Evolutionary conservation across 2,113 vertebrate genomes (phyloP).

Genomic region (Colius striatus): DNA sequence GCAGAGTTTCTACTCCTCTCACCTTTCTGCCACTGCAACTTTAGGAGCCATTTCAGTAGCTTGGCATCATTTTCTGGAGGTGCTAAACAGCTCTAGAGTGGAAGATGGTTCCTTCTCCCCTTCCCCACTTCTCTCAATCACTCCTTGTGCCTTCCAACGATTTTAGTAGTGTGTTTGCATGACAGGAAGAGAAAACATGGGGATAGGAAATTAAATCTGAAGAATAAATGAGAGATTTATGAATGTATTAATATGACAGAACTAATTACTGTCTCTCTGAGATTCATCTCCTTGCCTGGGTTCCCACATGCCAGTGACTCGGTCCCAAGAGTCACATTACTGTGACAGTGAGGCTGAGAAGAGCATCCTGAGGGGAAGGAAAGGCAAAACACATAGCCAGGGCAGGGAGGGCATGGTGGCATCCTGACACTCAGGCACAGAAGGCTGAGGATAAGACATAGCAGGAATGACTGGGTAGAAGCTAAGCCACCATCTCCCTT

Average conservation of each 20-base stretch:
- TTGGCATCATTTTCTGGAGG: constrained; percentile 13
- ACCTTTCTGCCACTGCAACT: constrained; percentile 61
- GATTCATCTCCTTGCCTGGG: constrained; percentile 53
- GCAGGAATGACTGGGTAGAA: background rate
- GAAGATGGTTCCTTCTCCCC: background rate
- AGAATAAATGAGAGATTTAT: constrained; percentile 64
- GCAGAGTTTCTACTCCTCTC: constrained; percentile 55
- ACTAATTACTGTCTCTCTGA: constrained; percentile 70
- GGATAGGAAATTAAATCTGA: constrained; percentile 66
- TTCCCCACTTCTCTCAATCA: background rate
- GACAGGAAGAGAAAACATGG: constrained; percentile 35
- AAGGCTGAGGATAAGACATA: background rate
- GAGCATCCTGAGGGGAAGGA: background rate
- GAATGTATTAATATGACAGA: constrained; percentile 73
- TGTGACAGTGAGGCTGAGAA: background rate
- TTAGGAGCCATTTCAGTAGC: constrained; percentile 43
- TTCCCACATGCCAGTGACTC: background rate
- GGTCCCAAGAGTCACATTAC: background rate
- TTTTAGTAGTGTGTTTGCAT: background rate
- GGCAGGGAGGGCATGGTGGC: background rate
- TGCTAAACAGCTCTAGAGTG: background rate
- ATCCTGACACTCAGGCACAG: background rate
- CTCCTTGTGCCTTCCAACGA: background rate
- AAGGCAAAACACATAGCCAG: background rate
- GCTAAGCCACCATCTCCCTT: background rate